Evolutionary conservation across 2,113 vertebrate genomes (phyloP).

Genomic region (Camarhynchus parvulus): DNA sequence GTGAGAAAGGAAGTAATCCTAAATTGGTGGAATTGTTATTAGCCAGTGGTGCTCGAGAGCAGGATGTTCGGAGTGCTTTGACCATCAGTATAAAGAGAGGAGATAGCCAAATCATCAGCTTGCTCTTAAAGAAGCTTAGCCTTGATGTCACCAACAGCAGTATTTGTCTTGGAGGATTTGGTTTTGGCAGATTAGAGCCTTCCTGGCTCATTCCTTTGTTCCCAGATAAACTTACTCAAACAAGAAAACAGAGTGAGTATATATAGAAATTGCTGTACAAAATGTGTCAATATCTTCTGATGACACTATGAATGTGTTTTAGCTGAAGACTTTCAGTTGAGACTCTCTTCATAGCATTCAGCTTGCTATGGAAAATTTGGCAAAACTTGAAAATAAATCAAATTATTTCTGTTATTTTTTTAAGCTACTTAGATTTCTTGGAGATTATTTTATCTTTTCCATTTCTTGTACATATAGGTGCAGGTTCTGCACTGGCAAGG

Average conservation of each 20-base stretch:
- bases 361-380: background rate
- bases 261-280: background rate
- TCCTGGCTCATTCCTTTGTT: constrained; percentile 90
- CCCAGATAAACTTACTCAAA: constrained; percentile 75
- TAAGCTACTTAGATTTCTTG: background rate
- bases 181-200: constrained; percentile 87
- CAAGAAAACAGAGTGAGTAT: constrained; percentile 75
- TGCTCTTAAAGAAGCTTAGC: constrained; percentile 87
- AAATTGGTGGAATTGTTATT: constrained; percentile 90
- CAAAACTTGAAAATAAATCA: background rate
- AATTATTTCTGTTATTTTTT: background rate
- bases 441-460: background rate
- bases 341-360: background rate
- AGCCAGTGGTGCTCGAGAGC: constrained; percentile 83
- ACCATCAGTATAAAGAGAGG: constrained; percentile 82
- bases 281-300: background rate
- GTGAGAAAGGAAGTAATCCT: constrained; percentile 85
- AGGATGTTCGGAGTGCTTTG: constrained; percentile 87
- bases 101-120: constrained; percentile 82
- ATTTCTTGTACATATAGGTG: constrained; percentile 69
- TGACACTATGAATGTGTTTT: background rate
- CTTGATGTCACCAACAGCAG: constrained; percentile 88
- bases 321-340: background rate
- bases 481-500: constrained; percentile 82
- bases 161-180: constrained; percentile 91